Evolutionary conservation across 1,140 invertebrate species (phyloP), one percentile per base, ranked within the genome.

Genomic region (Thrips palmi): DNA sequence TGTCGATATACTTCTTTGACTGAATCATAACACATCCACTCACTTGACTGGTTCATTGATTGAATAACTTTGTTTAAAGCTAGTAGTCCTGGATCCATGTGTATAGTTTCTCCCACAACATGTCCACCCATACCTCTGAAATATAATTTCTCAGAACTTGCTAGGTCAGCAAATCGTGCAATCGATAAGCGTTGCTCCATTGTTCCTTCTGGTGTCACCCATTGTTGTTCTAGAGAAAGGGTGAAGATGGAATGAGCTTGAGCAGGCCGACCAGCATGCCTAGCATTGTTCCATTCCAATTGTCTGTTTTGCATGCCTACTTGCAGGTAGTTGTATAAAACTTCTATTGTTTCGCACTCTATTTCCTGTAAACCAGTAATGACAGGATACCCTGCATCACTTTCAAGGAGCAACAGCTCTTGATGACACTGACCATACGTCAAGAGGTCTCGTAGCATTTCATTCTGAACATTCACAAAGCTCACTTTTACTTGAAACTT

Each of bases 401-500:
- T 5, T 7, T 10, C 4, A 24, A 24, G 8, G 27, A 37, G 11
- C 6, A 23, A 27, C 27, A 37, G 6, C 18, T 27, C 27, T 27
- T 25, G 15, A 25, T 24, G 8, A n/a, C 6, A 12, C 17, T 12
- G 22, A 37, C n/a, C n/a, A n/a, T n/a, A n/a, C 22, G 24, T 15
- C 17, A 41, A 36, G 12, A 34, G 23, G 25, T 39, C 38, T 2
- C 25, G 4, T 12, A 32, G n/a, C 18, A 37, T 28, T 28, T 33
- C 40, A 31, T 37, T 42, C 3, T n/a, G 15, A 6, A 36, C 31
- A 5, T 42, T 35, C 20, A 37, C 22, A 24, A 42, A 42, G 24
- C 32, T 42, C 21, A 42, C 22, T 27, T 42, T 12, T 24, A 42
- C 33, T 33, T 20, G 15, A 42, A 37, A 31, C 22, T 17, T 30